Evolutionary conservation across 53 echinoderm and acorn worm species (phyloP), one percentile per base, ranked within the genome.

Genomic region (Luidia sarsii): DNA sequence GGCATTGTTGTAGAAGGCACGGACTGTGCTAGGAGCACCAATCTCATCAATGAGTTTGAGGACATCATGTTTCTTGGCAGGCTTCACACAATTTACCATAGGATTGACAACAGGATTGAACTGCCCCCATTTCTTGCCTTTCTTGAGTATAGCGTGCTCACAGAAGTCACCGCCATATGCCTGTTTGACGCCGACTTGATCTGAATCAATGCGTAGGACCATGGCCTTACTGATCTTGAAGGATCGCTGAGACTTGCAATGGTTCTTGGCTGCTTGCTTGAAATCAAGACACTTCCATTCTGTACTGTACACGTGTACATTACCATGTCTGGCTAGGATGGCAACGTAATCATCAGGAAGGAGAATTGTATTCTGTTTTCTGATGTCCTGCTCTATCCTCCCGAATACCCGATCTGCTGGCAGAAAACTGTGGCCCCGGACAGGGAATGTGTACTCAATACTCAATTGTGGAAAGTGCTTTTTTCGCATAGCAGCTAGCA

Each of bases 391-490:
- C 39, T 91, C 87, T 3, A 87, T 83, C 15, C 83, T 23, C 14
- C 91, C 83, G 25, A 91, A 87, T 16, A 66, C 83, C 8, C 83
- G 14, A 37, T 64, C 91, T 3, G 89, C 85, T 24, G 83, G 83
- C 74, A 74, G 73, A 48, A 65, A 88, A 7, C 50, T 39, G 50
- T 89, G 84, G 14, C 89, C 70, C 18, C 84, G 32, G 7, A 89
- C 80, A 15, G 83, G 83, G 25, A 75, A 89, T 9, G 68, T n/a
- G 39, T 79, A 39, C 22, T 80, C 63, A 13, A 73, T 22, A 25
- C 49, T 33, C 14, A 88, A 29, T 2, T 67, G 52, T 15, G 72
- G 59, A 6, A 34, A 46, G 13, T 37, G 29, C 30, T 57, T 23
- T 7, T 79, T 62, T 22, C 60, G 64, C 62, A 57, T 79, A n/a